phyloP scores from a whole-genome alignment of 1,140 invertebrate genomes.

The Potamilus streckersoni region DNA sequence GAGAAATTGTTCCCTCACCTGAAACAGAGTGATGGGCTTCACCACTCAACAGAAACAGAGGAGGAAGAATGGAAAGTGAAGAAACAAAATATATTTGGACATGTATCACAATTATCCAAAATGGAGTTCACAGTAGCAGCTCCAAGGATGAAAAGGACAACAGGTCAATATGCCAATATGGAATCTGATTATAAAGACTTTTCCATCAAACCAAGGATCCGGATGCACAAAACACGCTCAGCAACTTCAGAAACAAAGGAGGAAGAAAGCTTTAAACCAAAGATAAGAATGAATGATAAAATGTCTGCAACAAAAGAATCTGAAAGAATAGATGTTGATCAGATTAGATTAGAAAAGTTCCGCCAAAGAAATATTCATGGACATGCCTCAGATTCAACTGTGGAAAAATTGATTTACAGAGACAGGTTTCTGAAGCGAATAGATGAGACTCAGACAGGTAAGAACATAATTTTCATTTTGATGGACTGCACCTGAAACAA shows the following conservation, averaged over 20 bases:
- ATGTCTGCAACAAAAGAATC: slow-evolving; percentile 54
- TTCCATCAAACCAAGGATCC: slow-evolving; percentile 49
- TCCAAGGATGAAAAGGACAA: slow-evolving; percentile 47
- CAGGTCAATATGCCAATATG: slow-evolving; percentile 39
- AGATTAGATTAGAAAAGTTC: slow-evolving; percentile 47
- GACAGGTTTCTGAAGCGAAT: slow-evolving; percentile 25
- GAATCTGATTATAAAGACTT: slow-evolving; percentile 56
- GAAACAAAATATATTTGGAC: slow-evolving; percentile 55
- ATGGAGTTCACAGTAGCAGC: slow-evolving; percentile 37
- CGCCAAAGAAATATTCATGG: slow-evolving; percentile 53
- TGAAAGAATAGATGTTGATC: slow-evolving; percentile 50
- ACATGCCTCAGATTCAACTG: slow-evolving; percentile 62
- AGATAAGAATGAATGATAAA: slow-evolving; percentile 35
- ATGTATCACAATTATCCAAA: slow-evolving; percentile 54
- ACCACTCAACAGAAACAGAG: slow-evolving; percentile 39
- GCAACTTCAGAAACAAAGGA: slow-evolving; percentile 35
- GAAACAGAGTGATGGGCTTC: slow-evolving; percentile 25
- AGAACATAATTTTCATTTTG: too few relatives aligned
- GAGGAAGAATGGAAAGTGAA: slow-evolving; percentile 49
- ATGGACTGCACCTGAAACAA: too few relatives aligned
- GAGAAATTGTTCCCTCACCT: slow-evolving; percentile 28
- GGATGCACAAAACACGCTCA: slow-evolving; percentile 48
- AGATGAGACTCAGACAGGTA: neutral
- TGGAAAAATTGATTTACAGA: slow-evolving; percentile 63
- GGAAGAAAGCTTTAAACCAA: slow-evolving; percentile 10